A percentile compares a stretch with the other conserved stretches of the same genome.
phyloP scores from a whole-genome alignment of 1,140 invertebrate genomes.

The Anastatus disparis region DNA sequence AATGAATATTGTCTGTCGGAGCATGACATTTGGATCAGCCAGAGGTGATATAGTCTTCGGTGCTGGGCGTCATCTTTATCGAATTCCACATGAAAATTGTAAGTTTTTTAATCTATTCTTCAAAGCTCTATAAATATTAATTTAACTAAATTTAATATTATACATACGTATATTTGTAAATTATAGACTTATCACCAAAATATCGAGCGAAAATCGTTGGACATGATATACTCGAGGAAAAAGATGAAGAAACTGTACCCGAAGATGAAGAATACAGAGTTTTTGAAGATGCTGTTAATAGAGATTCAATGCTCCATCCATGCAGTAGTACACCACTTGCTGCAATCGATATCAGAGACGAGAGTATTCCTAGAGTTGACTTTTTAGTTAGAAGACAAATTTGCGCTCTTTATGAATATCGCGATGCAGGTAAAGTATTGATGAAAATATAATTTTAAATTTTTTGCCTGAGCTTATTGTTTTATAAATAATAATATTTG shows the following conservation, averaged over 20 bases:
- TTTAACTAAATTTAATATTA: too few relatives aligned
- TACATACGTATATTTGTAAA: not conserved
- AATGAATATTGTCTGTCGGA: constrained; percentile 41
- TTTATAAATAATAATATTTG: constrained; percentile 17
- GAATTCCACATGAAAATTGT: constrained; percentile 48
- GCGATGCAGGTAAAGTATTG: constrained; percentile 46
- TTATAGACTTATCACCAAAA: constrained; percentile 48
- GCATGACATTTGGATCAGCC: constrained; percentile 43
- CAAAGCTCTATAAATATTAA: too few relatives aligned
- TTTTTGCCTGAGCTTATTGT: not conserved
- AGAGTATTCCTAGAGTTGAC: constrained; percentile 35
- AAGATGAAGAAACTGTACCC: constrained; percentile 20
- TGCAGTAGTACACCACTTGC: constrained; percentile 43
- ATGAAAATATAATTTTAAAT: constrained; percentile 6
- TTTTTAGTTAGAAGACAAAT: constrained; percentile 43
- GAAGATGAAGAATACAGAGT: constrained; percentile 35
- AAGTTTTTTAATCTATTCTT: too few relatives aligned
- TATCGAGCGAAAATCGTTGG: constrained; percentile 43
- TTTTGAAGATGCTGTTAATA: constrained; percentile 36
- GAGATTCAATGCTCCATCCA: constrained; percentile 41
- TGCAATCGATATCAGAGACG: constrained; percentile 35
- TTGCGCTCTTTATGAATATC: constrained; percentile 35
- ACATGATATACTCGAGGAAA: constrained; percentile 37
- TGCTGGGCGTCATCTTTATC: constrained; percentile 46
- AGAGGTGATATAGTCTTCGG: constrained; percentile 48